Evolutionary conservation across 2,113 vertebrate species (phyloP).

Genomic region (Alethe castanea): DNA sequence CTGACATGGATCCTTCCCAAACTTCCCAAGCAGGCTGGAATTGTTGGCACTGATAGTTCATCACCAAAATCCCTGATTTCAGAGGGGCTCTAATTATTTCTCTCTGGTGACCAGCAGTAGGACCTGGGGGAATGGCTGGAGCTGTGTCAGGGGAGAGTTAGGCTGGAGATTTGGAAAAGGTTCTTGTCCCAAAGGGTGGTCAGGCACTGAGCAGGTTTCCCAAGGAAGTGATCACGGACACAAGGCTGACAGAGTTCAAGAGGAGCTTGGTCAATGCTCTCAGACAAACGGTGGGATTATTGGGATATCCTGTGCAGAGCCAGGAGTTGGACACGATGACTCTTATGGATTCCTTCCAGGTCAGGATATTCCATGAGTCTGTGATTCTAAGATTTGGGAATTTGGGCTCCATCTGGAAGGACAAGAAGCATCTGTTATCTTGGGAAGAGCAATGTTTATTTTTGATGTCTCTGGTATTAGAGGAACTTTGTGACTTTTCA

Average conservation of each 20-base stretch:
- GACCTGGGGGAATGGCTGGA: not conserved
- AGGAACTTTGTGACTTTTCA: not conserved
- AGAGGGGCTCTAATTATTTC: not conserved
- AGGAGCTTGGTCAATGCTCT: not conserved
- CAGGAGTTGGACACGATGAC: not conserved
- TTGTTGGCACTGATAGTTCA: not conserved
- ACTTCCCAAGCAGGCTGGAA: not conserved
- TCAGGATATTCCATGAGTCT: not conserved
- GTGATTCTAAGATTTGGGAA: not conserved
- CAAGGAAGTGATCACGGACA: not conserved
- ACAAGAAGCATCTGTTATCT: not conserved
- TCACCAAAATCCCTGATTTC: not conserved
- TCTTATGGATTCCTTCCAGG: not conserved
- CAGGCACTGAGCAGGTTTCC: not conserved
- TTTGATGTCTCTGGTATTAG: not conserved
- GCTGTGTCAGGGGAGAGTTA: not conserved
- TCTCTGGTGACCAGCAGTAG: not conserved
- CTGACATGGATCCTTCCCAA: fast-evolving
- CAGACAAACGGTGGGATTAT: not conserved
- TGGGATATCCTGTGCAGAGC: not conserved
- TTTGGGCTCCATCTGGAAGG: not conserved
- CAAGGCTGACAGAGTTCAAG: not conserved
- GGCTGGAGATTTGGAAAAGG: not conserved
- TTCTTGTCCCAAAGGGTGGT: not conserved
- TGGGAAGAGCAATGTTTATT: not conserved